phyloP scores from a whole-genome alignment of 2,113 vertebrate genomes.

The Cygnus buccinator region DNA sequence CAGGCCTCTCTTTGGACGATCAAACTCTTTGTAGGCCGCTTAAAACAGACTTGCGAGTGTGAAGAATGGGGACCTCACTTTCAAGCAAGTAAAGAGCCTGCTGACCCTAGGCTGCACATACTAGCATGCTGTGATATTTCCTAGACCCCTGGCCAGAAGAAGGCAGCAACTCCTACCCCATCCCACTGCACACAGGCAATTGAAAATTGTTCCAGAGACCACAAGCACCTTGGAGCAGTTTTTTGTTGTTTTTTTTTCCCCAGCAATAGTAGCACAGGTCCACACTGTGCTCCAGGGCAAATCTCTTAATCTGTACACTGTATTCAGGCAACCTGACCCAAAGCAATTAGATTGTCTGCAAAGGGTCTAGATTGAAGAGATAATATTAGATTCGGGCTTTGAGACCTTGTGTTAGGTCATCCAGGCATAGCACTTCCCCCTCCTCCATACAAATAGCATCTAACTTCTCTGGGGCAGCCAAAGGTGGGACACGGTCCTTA shows the following conservation, averaged over 20 bases:
- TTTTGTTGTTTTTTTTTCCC: neutral
- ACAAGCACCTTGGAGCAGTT: neutral
- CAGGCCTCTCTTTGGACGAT: neutral
- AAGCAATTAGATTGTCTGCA: neutral
- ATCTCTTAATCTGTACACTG: neutral
- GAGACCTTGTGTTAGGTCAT: rapidly evolving
- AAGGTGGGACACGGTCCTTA: neutral
- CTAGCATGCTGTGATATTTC: neutral
- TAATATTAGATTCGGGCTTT: neutral
- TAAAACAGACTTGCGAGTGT: neutral
- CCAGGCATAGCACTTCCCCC: neutral
- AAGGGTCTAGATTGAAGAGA: neutral
- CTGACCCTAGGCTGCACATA: neutral
- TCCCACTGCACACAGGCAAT: neutral
- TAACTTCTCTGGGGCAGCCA: neutral
- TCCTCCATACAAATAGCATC: neutral
- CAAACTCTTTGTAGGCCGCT: neutral
- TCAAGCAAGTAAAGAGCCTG: neutral
- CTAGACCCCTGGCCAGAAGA: neutral
- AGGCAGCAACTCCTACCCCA: neutral
- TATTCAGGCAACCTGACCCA: neutral
- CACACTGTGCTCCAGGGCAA: neutral
- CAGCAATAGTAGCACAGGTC: rapidly evolving
- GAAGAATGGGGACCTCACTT: neutral
- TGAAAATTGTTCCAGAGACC: neutral